Conservation (phyloP, 2,797 vertebrate species). For the Valencia hispanica region DNA sequence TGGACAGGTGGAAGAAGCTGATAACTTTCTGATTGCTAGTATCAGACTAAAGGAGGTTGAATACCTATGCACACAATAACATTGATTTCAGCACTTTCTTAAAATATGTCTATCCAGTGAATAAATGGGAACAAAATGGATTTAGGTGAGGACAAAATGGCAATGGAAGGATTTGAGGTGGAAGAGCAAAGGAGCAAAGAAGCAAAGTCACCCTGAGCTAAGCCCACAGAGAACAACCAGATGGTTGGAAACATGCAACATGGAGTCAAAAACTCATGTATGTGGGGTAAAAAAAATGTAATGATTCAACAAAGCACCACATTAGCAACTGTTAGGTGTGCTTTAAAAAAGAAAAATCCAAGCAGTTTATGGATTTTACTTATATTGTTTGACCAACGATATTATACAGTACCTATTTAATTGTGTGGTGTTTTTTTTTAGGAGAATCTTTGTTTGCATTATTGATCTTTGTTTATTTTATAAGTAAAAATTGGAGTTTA, state of each 20-base stretch:
- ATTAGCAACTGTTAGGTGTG: neutral
- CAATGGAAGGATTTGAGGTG: too few relatives aligned
- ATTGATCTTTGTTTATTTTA: neutral
- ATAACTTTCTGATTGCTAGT: too few relatives aligned
- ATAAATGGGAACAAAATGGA: too few relatives aligned
- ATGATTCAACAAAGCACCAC: neutral
- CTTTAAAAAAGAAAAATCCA: neutral
- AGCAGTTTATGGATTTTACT: conserved; percentile 3
- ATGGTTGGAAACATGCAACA: neutral
- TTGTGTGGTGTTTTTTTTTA: neutral
- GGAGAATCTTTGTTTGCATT: neutral
- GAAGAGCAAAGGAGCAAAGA: neutral
- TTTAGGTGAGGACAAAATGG: too few relatives aligned
- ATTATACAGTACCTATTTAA: neutral
- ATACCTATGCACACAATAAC: too few relatives aligned
- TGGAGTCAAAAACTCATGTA: neutral
- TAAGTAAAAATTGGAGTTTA: neutral
- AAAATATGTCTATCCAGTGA: too few relatives aligned
- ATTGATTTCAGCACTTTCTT: too few relatives aligned
- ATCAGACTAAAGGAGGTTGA: too few relatives aligned
- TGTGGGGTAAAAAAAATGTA: neutral
- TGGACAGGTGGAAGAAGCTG: too few relatives aligned
- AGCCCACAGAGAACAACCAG: conserved; percentile 1
- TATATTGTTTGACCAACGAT: neutral
- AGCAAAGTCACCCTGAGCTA: neutral